Conservation (phyloP, 2,797 vertebrate species). For the Taenioides sp. region DNA sequence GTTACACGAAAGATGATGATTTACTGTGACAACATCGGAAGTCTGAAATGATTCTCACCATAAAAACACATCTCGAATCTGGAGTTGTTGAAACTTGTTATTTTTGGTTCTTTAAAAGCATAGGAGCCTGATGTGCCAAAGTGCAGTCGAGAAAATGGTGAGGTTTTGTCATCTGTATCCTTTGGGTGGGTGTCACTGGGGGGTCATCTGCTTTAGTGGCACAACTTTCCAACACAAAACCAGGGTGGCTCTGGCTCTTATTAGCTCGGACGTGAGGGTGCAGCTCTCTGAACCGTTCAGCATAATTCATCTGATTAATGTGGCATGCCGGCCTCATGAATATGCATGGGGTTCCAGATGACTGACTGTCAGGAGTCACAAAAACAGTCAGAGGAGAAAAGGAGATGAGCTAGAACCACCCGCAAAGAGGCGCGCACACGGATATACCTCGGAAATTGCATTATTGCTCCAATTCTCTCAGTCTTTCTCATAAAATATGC, state of each 20-base stretch:
- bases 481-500: conserved; percentile 5
- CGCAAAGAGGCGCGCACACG: conserved; percentile 16
- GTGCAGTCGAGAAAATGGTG: conserved; percentile 9
- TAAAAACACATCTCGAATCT: background rate
- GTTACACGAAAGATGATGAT: background rate
- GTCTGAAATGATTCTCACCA: background rate
- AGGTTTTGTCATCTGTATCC: conserved; percentile 32
- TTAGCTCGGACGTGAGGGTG: conserved; percentile 60
- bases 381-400: conserved; percentile 33
- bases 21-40: background rate
- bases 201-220: conserved; percentile 44
- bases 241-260: conserved; percentile 51
- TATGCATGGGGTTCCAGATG: conserved; percentile 65
- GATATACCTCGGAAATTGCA: conserved; percentile 13
- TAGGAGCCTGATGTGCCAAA: background rate
- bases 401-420: conserved; percentile 33
- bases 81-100: background rate
- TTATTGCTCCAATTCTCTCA: background rate
- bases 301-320: conserved; percentile 70
- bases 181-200: conserved; percentile 35
- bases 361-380: conserved; percentile 40
- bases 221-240: conserved; percentile 30
- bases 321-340: conserved; percentile 59
- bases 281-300: conserved; percentile 57
- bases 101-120: conserved; percentile 3